A percentile compares a stretch with the other conserved stretches of the same genome.
These are phyloP conservation scores for Cynopterus brachyotis DNA, from an alignment of 2,113 vertebrate species.

Conservation along the genomic window DNA sequence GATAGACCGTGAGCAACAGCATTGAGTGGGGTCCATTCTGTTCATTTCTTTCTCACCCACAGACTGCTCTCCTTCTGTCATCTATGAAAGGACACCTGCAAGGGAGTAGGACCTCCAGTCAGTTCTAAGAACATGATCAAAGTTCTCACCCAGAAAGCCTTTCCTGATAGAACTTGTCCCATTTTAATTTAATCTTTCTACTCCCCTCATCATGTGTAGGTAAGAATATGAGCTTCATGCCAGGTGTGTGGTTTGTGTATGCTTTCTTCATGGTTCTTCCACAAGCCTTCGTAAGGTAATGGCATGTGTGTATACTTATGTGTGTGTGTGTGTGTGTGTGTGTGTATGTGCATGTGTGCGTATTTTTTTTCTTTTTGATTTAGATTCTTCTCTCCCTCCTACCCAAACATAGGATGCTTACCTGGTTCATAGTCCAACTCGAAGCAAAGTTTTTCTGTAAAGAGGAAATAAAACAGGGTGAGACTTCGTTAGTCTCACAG, in stretches of 20 bases:
- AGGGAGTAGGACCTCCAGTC: background rate
- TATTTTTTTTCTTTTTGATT: background rate
- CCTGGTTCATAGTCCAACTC: constrained; percentile 77
- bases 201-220: rapidly evolving
- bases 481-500: background rate
- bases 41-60: background rate
- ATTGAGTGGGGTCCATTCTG: background rate
- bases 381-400: background rate
- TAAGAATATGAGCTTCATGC: background rate
- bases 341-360: no score
- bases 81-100: background rate
- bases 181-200: background rate
- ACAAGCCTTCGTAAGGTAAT: background rate
- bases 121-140: background rate
- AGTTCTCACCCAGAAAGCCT: background rate
- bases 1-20: no score
- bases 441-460: constrained; percentile 72
- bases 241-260: background rate
- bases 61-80: background rate
- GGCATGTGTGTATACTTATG: background rate
- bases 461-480: background rate
- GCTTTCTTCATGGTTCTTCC: background rate
- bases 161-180: background rate
- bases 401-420: background rate
- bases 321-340: background rate